Percentiles rank a stretch among this genome's conserved stretches.
Conservation (phyloP, 2,888 invertebrate species). For the Hetaerina titia region DNA sequence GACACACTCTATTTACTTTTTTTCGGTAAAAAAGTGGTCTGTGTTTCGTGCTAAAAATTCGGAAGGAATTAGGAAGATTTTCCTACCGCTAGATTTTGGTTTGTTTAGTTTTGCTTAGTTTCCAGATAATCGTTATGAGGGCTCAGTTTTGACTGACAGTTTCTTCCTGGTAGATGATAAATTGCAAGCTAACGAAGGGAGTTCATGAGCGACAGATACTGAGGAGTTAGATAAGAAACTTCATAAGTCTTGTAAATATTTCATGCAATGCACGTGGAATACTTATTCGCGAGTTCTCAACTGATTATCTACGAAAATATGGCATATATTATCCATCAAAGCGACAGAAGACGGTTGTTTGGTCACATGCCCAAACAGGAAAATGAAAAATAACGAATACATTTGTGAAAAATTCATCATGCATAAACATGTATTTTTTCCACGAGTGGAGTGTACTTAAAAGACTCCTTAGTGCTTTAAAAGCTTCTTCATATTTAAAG, state of each 20-base stretch:
- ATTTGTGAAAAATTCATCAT: too few relatives aligned
- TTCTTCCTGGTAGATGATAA: background rate
- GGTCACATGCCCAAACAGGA: too few relatives aligned
- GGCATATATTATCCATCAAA: background rate
- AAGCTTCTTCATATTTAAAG: background rate
- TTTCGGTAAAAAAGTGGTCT: background rate
- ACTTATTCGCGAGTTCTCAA: background rate
- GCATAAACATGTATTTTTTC: too few relatives aligned
- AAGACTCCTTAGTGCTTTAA: too few relatives aligned
- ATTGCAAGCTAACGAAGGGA: background rate
- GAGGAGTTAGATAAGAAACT: background rate
- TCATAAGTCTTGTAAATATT: background rate
- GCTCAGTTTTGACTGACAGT: background rate
- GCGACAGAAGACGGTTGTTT: too few relatives aligned
- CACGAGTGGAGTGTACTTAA: too few relatives aligned
- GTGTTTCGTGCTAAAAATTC: background rate
- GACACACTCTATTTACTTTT: constrained; percentile 49
- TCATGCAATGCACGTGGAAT: background rate
- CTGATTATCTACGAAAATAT: background rate
- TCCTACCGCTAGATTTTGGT: constrained; percentile 4
- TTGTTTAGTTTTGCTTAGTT: background rate
- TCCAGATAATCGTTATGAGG: background rate
- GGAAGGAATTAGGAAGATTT: background rate
- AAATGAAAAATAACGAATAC: too few relatives aligned
- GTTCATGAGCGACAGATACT: background rate